phyloP scores from a whole-genome alignment of 30 jellyfish, hydroid and myxozoan genomes.

The Pelagia noctiluca region DNA sequence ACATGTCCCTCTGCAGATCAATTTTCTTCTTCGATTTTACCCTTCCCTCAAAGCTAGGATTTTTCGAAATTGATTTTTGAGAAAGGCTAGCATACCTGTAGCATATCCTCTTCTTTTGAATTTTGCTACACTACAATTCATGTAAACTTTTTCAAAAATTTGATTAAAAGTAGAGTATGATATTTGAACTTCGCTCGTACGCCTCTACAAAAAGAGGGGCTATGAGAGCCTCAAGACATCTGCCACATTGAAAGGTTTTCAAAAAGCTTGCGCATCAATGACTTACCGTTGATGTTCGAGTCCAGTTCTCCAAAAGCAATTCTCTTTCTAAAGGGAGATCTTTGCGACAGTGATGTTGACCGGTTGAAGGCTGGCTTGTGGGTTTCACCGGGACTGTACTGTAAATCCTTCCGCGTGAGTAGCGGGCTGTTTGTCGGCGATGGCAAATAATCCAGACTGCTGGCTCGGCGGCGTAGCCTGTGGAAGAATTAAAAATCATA shows the following conservation, averaged over 20 bases:
- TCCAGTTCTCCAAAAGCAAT: slow-evolving; percentile 86
- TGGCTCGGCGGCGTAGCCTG: slow-evolving; percentile 97
- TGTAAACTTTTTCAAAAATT: too few relatives aligned
- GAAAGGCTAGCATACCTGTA: too few relatives aligned
- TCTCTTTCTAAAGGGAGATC: slow-evolving; percentile 95
- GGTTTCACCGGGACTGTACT: slow-evolving; percentile 41
- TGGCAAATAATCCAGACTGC: slow-evolving; percentile 92
- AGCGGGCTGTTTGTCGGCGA: slow-evolving; percentile 76
- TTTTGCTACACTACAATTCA: too few relatives aligned
- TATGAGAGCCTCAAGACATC: too few relatives aligned
- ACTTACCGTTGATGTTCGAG: slow-evolving; percentile 70
- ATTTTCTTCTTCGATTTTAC: too few relatives aligned
- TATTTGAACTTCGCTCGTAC: too few relatives aligned
- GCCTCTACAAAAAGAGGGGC: too few relatives aligned
- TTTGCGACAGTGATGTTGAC: slow-evolving; percentile 87
- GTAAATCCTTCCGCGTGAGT: slow-evolving; percentile 54
- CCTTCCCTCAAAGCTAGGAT: too few relatives aligned
- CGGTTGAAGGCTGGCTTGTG: slow-evolving; percentile 74
- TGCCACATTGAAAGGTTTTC: not conserved
- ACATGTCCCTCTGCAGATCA: too few relatives aligned
- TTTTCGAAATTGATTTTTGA: too few relatives aligned
- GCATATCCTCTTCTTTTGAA: too few relatives aligned
- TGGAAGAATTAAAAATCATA: not conserved
- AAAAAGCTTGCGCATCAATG: not conserved
- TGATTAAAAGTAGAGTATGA: too few relatives aligned